Base-by-base conservation (phyloP, 2,113 vertebrate species). In the Neogobius melanostomus region DNA sequence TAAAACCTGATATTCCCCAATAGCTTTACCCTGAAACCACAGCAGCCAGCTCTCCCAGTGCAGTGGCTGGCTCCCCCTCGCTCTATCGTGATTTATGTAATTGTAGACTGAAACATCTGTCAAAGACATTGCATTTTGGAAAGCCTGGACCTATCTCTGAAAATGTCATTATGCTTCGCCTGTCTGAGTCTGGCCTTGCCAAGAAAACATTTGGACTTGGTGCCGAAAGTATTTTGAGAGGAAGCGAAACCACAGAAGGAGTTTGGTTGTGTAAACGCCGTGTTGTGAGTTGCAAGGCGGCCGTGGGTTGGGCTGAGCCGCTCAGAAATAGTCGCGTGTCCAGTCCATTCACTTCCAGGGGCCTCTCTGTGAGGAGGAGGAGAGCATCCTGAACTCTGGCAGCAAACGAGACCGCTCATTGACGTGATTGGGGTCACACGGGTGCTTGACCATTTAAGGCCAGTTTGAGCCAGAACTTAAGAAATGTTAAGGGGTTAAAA, bases 201-300 rank as follows among this genome's bases (percentile, higher is more conserved):
- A 92, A 92, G 88, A 91, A 90, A 92, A 85, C 86, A 85, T 87
- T 89, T 75, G 68, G 89, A 90, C 87, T 87, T 87, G 82, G 83
- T 84, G 77, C 86, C 85, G 73, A 87, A 56, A 91, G 90, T 93
- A 93, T 93, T 93, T 93, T 85, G 86, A 92, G 91, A 91, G 86
- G 86, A 85, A 82, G 83, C 14, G 71, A 82, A 80, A 89, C 89
- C 90, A 3, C 89, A 85, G 79, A 75, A 69, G 80, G 64, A 78
- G 85, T 77, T 80, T 64, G 81, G 78, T 83, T 88, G 85, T 88
- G 85, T 90, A 89, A 89, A 91, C 80, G 81, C 82, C 68, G 79
- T 85, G 86, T 84, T 87, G 87, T 82, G 86, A 87, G 84, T 86
- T 72, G 85, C 71, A 83, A 81, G 71, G 64, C 60, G 71, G 82